phyloP scores from a whole-genome alignment of 2,113 vertebrate species.

The Oreochromis tanganicae region DNA sequence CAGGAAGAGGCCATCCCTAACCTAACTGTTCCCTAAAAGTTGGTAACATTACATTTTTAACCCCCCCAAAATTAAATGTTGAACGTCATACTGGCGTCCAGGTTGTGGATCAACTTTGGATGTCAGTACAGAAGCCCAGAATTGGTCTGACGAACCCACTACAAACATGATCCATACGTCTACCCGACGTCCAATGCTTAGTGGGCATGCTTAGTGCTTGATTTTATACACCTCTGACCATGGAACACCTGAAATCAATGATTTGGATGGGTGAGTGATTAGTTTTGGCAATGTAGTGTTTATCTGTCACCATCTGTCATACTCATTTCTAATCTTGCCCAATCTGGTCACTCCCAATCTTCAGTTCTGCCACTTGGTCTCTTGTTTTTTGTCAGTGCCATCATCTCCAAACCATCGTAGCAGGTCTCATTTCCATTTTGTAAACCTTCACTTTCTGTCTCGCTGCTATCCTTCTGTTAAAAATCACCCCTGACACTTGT shows the following conservation, averaged over 20 bases:
- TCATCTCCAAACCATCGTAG: background rate
- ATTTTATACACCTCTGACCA: background rate
- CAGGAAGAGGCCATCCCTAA: background rate
- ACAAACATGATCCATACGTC: accelerated
- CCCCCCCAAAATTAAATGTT: background rate
- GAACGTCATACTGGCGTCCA: background rate
- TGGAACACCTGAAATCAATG: background rate
- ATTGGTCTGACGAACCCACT: background rate
- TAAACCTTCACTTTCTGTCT: background rate
- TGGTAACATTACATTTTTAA: background rate
- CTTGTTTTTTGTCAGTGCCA: background rate
- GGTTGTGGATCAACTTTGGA: background rate
- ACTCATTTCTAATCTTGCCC: background rate
- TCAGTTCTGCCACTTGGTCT: background rate
- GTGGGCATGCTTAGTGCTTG: background rate
- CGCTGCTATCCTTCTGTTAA: background rate
- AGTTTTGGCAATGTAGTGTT: background rate
- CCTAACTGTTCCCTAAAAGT: background rate
- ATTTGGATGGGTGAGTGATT: background rate
- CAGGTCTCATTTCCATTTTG: background rate
- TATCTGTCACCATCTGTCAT: background rate
- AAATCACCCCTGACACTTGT: background rate
- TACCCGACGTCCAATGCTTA: background rate
- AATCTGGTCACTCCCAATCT: background rate
- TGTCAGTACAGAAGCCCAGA: background rate